Evolutionary conservation across 1,140 invertebrate species (phyloP).

Genomic region (Teleogryllus occipitalis): DNA sequence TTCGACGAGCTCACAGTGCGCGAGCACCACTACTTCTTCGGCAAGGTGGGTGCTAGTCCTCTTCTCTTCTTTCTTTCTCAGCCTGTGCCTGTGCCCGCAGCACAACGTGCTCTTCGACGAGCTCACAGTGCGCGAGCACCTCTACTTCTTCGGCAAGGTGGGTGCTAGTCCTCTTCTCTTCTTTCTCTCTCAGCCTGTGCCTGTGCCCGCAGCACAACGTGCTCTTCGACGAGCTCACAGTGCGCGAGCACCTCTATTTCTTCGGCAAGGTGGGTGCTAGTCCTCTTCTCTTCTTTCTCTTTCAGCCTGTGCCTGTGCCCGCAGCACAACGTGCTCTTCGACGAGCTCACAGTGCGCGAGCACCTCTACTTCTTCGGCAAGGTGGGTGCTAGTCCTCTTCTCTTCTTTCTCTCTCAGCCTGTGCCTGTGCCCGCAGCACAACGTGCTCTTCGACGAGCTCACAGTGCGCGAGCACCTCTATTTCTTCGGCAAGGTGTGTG

Average conservation of each 20-base stretch:
- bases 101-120: slow-evolving; percentile 55
- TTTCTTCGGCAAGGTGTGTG: slow-evolving; percentile 44
- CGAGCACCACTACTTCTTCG: slow-evolving; percentile 54
- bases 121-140: slow-evolving; percentile 53
- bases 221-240: slow-evolving; percentile 52
- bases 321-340: slow-evolving; percentile 58
- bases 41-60: slow-evolving; percentile 33
- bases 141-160: slow-evolving; percentile 48
- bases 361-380: slow-evolving; percentile 52
- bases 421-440: slow-evolving; percentile 63
- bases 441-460: slow-evolving; percentile 52
- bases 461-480: slow-evolving; percentile 53
- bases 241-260: slow-evolving; percentile 52
- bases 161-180: too few species aligned
- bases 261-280: slow-evolving; percentile 40
- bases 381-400: slow-evolving; percentile 26
- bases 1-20: slow-evolving; percentile 53
- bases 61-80: too few species aligned
- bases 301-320: too few species aligned
- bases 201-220: slow-evolving; percentile 61
- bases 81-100: too few species aligned
- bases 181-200: too few species aligned
- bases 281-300: too few species aligned
- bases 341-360: slow-evolving; percentile 50
- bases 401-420: slow-evolving; percentile 39